Evolutionary conservation across 2,888 invertebrate species (phyloP), one percentile per base, ranked within the genome.

Genomic region (Bimastos eiseni): DNA sequence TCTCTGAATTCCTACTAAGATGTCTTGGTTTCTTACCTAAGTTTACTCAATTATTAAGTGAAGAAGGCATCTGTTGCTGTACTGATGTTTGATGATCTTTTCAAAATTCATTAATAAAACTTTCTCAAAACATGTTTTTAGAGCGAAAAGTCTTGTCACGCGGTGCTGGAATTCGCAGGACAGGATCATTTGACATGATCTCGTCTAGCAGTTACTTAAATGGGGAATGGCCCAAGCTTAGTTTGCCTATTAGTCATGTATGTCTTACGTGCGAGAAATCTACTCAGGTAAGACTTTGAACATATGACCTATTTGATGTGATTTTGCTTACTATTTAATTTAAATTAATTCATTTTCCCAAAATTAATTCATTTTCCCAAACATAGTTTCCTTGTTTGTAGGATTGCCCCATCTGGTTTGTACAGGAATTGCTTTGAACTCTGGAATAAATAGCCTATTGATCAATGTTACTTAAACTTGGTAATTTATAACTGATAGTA

Each of bases 181-280:
- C 86, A 86, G 86, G 86, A 37, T 86, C 86, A 36, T 86, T 34
- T 86, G 86, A 86, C 37, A 34, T 86, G 86, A 86, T 86, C 15
- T 86, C 86, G 6, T 86, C 86, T 6, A 86, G 86, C 37, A 86
- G 34, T 86, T 86, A 86, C 86, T 86, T 86, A 86, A 86, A 86
- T 86, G 86, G 86, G 6, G 86, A 86, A 34, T 86, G 86, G 86
- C 86, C 86, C 21, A 86, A 86, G 37, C 86, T 86, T 21, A 36
- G 86, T 36, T 34, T 37, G 30, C 36, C 37, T 34, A 34, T 86
- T 24, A 24, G 19, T 36, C 86, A 36, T n/a, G 86, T n/a, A 86
- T 36, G 36, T 37, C 86, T 86, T 34, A 86, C 86, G 4, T 36
- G 34, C 34, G 86, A 86, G 86, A 86, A 86, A 86, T 86, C 86